Conservation (phyloP, 2,797 vertebrate genomes). For the Ispidina lecontei region DNA sequence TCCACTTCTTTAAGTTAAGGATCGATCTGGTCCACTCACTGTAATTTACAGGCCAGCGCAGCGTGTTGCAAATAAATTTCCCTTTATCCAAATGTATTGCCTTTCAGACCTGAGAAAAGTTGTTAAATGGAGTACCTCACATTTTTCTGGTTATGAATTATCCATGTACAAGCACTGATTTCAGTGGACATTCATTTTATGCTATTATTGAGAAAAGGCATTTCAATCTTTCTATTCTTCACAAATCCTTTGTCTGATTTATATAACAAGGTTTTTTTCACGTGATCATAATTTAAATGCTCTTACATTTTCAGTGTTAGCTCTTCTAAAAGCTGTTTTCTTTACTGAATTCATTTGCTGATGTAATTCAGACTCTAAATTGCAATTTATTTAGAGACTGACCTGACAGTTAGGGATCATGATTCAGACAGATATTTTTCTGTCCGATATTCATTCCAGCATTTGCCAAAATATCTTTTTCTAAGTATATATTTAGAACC, state of each 20-base stretch:
- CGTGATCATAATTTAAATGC: not conserved
- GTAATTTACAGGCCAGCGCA: not conserved
- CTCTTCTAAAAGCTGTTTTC: not conserved
- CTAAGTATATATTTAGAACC: not conserved
- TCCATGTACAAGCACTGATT: not conserved
- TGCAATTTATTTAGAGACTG: not conserved
- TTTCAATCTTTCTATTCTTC: not conserved
- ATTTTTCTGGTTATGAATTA: not conserved
- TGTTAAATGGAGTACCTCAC: not conserved
- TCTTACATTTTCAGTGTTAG: not conserved
- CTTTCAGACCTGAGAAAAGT: not conserved
- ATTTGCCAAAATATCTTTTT: conserved; percentile 13
- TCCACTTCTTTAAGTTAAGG: not conserved
- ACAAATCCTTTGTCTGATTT: not conserved
- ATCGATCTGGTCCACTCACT: not conserved
- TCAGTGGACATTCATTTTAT: not conserved
- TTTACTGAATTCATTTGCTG: not conserved
- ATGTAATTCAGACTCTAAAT: not conserved
- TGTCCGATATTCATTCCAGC: not conserved
- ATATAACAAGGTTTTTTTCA: not conserved
- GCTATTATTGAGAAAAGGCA: not conserved
- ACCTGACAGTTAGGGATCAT: not conserved
- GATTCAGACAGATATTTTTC: not conserved
- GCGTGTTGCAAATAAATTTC: not conserved
- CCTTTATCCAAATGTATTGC: not conserved